Evolutionary conservation across 92 coral and sea anemone genomes (phyloP), one percentile per base, ranked within the genome.

Genomic region (Porites lobata): DNA sequence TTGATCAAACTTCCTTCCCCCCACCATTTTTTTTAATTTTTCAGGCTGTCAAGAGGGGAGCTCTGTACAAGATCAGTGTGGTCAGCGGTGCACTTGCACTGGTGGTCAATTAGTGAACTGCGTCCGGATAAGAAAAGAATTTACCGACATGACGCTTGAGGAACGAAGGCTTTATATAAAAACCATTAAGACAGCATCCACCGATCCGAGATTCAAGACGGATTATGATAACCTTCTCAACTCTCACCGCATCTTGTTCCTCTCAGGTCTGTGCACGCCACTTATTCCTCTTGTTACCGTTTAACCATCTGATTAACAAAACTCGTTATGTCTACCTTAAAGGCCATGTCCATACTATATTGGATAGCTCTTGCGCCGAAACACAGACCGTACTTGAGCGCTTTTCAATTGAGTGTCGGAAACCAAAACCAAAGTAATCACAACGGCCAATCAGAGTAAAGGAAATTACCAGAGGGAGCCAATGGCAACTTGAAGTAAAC

Each of bases 11-110:
- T 38, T 38, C 47, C 47, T 38, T 38, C 6, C 47, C 47, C 47
- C 47, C 47, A 3, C 47, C 47, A 0, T 4, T 51, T 12, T 18
- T 22, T 54, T 2, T n/a, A 4, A 50, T 20, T 9, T 9, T 84
- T 65, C 15, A 77, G 80, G 5, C 68, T 78, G 78, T 72, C 83
- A 77, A 38, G 88, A 68, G 68, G 90, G 91, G 0, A 64, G 43
- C n/a, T 72, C 86, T 69, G 65, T 75, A 22, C 65, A 50, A 26
- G 98, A 94, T 82, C 67, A 80, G 18, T 96, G 99, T 84, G 93
- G 94, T 38, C 94, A 95, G 86, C 90, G 92, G 62, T 96, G 99
- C 72, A 63, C 43, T 11, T 96, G 99, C 54, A 75, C 80, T 15
- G 82, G 79, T n/a, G 97, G 95, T 24, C 86, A 59, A 0, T 76